phyloP scores from a whole-genome alignment of 2,797 vertebrate species.

The Silurus lanzhouensis region DNA sequence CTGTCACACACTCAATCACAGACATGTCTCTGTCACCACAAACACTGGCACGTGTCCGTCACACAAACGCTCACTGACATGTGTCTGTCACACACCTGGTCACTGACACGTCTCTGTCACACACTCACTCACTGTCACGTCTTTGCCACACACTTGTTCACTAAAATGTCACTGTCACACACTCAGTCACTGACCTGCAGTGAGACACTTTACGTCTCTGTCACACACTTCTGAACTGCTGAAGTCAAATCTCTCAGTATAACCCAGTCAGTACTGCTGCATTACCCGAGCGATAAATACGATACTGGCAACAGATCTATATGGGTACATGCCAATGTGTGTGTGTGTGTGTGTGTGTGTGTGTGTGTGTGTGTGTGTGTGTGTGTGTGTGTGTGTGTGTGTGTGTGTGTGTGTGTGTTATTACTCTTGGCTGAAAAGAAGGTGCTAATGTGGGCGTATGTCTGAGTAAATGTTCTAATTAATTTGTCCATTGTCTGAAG shows the following conservation, averaged over 20 bases:
- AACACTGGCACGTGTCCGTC: no score
- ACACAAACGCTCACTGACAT: no score
- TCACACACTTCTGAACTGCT: neutral
- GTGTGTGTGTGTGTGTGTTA: neutral
- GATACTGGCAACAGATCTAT: neutral
- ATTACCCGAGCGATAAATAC: slow-evolving; percentile 2
- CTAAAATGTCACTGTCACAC: no score
- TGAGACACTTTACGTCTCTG: no score
- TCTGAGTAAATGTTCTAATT: slow-evolving; percentile 28
- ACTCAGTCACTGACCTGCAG: neutral
- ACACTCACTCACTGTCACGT: no score
- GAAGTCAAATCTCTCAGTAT: neutral
- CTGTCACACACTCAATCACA: no score
- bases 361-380: no score
- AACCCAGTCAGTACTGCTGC: neutral
- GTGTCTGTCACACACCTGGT: no score
- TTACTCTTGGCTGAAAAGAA: slow-evolving; percentile 14
- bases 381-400: no score
- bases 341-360: slow-evolving; percentile 1
- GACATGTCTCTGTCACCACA: no score
- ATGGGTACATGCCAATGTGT: neutral
- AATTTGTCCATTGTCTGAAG: slow-evolving; percentile 4
- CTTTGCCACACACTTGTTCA: no score
- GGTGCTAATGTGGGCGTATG: slow-evolving; percentile 14
- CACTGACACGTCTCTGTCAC: no score